Base-by-base conservation (phyloP, 2,113 vertebrate genomes). In the Zeus faber region DNA sequence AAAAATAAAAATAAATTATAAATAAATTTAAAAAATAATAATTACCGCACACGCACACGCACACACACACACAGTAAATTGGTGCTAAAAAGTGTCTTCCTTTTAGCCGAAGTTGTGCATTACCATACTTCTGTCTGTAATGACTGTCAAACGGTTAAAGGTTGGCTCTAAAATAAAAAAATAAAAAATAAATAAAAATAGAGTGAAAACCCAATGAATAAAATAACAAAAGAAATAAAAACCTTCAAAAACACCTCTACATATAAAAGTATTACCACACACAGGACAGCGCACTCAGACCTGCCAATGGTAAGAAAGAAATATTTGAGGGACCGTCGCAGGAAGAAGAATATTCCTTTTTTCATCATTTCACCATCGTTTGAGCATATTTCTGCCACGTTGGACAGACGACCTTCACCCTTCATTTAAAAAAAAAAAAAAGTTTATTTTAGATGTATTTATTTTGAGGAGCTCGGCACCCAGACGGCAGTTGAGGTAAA, bases 51-150 rank as follows among this genome's bases (percentile, higher is more conserved):
- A n/a, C n/a, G n/a, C 65, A 61, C 66, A 55, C 44, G 7, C 11
- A 77, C 86, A 80, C 79, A 81, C 72, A 74, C 86, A 92, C 94
- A 93, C 90, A 86, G 89, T 88, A 90, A 88, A 91, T 87, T 88
- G 91, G 88, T 87, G 88, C 88, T 39, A 86, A 88, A 89, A 89
- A 87, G 88, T 87, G 88, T 90, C 84, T 62, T n/a, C n/a, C n/a
- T n/a, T n/a, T n/a, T n/a, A n/a, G n/a, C n/a, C n/a, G n/a, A n/a
- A n/a, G n/a, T n/a, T n/a, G n/a, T n/a, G n/a, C n/a, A n/a, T n/a
- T n/a, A n/a, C n/a, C n/a, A n/a, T n/a, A n/a, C n/a, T n/a, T n/a
- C n/a, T n/a, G n/a, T n/a, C n/a, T n/a, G n/a, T n/a, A n/a, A n/a
- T n/a, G n/a, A 4, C 33, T 14, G 33, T 2, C 33, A 11, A 37